phyloP scores from a whole-genome alignment of 2,888 invertebrate species.

The Watsonalla binaria region DNA sequence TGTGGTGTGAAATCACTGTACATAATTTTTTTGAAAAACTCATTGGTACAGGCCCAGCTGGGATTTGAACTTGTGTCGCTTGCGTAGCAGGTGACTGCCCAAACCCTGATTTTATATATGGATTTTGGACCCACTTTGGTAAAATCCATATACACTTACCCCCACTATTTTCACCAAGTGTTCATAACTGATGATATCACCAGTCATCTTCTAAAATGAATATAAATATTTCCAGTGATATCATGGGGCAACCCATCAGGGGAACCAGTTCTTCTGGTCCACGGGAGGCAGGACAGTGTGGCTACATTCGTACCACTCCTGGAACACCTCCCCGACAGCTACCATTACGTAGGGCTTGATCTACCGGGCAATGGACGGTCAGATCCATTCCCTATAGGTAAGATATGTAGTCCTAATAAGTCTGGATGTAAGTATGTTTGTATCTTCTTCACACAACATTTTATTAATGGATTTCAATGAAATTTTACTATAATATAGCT shows the following conservation, averaged over 20 bases:
- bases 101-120: too few species aligned
- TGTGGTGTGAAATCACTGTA: too few species aligned
- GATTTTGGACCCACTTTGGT: too few species aligned
- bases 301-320: conserved; percentile 78
- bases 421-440: too few species aligned
- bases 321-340: conserved; percentile 61
- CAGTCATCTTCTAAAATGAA: background rate
- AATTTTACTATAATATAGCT: too few species aligned
- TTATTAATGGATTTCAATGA: too few species aligned
- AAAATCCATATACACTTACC: background rate
- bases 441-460: too few species aligned
- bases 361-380: conserved; percentile 81
- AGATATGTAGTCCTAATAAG: conserved; percentile 2
- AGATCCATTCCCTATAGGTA: conserved; percentile 69
- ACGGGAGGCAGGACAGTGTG: conserved; percentile 81
- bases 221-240: conserved; percentile 60
- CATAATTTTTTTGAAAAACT: too few species aligned
- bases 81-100: too few species aligned
- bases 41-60: too few species aligned
- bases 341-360: conserved; percentile 65
- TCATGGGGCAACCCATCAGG: conserved; percentile 75
- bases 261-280: conserved; percentile 75
- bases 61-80: too few species aligned
- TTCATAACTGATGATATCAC: too few species aligned
- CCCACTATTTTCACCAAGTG: background rate